Evolutionary conservation across 2,113 vertebrate species (phyloP), one percentile per base, ranked within the genome.

Genomic region (Ammospiza caudacuta): DNA sequence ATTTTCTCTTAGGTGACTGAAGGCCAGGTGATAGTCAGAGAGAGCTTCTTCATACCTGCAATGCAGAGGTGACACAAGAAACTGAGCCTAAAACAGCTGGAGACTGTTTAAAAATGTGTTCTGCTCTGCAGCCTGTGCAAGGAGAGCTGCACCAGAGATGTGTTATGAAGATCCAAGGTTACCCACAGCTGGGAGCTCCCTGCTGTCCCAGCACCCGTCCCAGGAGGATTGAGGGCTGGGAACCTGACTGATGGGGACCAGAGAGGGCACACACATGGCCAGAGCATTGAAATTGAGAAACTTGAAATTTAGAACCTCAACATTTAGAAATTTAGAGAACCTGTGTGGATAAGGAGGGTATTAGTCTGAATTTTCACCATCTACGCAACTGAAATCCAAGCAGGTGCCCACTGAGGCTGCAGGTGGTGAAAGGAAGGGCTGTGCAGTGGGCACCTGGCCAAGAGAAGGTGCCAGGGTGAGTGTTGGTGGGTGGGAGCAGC

Each of bases 31-130:
- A 64, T 98, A 99, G 96, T 99, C 98, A 9, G 96, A 96, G 47
- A 99, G 95, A 74, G 98, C 98, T 80, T 99, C 98, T 57, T 98
- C 98, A 25, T 98, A 96, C 96, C 99, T 99, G 92, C 15, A 77
- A 14, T 21, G 2, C 15, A 84, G 84, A 37, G 15, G 41, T 15
- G 18, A 41, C 8, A 68, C 27, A 20, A 74, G 33, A 66, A 44
- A 52, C 33, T 11, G 49, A 93, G 79, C 15, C 43, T 70, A 22
- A 64, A 33, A 52, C 24, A 25, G 14, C 44, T 73, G 33, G 10
- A 52, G 29, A 29, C 23, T n/a, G 70, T n/a, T 44, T 25, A 29
- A 55, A 22, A 72, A 75, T 0, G 1, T 24, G 3, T 21, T 64
- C 29, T 75, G 41, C 46, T 41, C 52, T 44, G 39, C 4, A 82